Conservation (phyloP, 1,140 invertebrate species). For the Heliothis subflexa region DNA sequence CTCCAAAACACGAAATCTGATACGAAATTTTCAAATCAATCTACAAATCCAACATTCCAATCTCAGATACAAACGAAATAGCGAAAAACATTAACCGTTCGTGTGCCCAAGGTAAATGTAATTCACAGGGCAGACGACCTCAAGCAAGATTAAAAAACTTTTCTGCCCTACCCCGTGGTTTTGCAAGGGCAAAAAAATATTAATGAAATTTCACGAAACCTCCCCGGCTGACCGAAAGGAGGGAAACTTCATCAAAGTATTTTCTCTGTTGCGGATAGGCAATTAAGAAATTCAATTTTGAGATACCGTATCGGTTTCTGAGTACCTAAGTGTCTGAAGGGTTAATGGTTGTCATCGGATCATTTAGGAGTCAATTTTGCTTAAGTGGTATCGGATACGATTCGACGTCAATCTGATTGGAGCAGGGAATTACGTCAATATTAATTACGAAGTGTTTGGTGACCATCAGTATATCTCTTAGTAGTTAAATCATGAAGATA, state of each 20-base stretch:
- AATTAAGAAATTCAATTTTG: constrained; percentile 78
- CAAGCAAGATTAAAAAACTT: constrained; percentile 82
- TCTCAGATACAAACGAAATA: constrained; percentile 60
- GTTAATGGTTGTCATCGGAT: constrained; percentile 27
- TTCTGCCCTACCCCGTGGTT: constrained; percentile 55
- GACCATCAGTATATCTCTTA: no score
- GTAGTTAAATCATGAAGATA: no score
- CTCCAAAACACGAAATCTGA: background rate
- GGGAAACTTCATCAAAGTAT: constrained; percentile 70
- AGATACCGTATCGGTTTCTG: constrained; percentile 31
- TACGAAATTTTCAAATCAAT: constrained; percentile 31
- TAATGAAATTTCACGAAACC: constrained; percentile 72
- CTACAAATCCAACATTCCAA: constrained; percentile 57
- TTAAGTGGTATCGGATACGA: constrained; percentile 27
- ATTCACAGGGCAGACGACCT: constrained; percentile 67
- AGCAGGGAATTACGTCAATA: constrained; percentile 16
- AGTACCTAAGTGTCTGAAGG: constrained; percentile 19
- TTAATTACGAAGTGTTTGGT: constrained; percentile 22
- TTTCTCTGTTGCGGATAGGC: constrained; percentile 70
- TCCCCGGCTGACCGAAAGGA: constrained; percentile 66
- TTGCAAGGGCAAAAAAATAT: constrained; percentile 52
- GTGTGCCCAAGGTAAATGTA: constrained; percentile 65
- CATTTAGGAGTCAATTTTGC: constrained; percentile 28
- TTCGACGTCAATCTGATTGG: constrained; percentile 22
- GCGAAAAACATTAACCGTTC: constrained; percentile 62